A percentile compares a stretch with the other conserved stretches of the same genome.
phyloP scores from a whole-genome alignment of 2,113 vertebrate genomes.

The Epinephelus fuscoguttatus region DNA sequence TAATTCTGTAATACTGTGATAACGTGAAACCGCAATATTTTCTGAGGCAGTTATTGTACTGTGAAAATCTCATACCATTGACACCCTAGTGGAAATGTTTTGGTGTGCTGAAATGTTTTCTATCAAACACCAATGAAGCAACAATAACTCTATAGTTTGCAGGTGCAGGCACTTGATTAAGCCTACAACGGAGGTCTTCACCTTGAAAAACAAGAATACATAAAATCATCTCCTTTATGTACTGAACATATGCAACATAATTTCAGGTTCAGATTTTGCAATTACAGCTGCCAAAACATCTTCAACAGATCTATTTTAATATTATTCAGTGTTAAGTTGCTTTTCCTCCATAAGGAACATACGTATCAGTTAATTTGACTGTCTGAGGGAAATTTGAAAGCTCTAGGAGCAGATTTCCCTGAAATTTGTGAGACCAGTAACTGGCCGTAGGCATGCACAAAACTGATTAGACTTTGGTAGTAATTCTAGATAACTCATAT shows the following conservation, averaged over 20 bases:
- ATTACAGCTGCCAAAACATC: background rate
- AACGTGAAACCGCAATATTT: too few relatives aligned
- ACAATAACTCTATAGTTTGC: background rate
- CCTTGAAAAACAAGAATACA: background rate
- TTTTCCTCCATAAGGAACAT: background rate
- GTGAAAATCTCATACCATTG: too few relatives aligned
- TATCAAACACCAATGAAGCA: background rate
- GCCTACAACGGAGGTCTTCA: background rate
- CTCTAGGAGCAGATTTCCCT: background rate
- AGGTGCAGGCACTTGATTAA: background rate
- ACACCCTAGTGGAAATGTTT: background rate
- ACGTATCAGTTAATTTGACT: background rate
- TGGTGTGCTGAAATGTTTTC: background rate
- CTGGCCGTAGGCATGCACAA: too few relatives aligned
- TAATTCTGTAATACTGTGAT: too few relatives aligned
- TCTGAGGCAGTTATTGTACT: too few relatives aligned
- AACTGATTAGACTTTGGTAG: background rate
- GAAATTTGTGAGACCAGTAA: background rate
- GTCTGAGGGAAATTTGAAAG: background rate
- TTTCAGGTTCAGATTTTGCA: background rate
- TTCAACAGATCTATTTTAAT: background rate
- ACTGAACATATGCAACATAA: too few relatives aligned
- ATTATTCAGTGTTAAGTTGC: background rate
- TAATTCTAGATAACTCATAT: constrained; percentile 3
- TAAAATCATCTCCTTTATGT: background rate